A percentile compares a stretch with the other conserved stretches of the same genome.
These are phyloP conservation scores for Syrphus vitripennis DNA, from an alignment of 2,888 invertebrate species.

Conservation along the genomic window DNA sequence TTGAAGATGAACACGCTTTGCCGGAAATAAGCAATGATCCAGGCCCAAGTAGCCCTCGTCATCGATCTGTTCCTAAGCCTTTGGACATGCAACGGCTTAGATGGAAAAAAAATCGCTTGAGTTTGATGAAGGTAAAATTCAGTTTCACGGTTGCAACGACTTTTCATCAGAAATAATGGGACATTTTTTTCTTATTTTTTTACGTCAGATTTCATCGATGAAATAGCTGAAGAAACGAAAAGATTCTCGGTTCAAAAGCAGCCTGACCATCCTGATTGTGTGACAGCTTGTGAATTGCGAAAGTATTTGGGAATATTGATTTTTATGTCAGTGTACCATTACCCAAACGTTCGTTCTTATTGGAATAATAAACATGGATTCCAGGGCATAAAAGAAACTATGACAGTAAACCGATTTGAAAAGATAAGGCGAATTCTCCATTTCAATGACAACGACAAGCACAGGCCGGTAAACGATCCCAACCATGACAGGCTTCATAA, in stretches of 20 bases:
- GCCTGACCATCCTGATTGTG: neutral
- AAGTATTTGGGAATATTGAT: constrained; percentile 1
- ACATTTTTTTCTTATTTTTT: neutral
- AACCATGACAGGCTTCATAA: constrained; percentile 7
- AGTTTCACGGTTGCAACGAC: neutral
- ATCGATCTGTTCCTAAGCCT: too few species aligned
- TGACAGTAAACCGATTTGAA: neutral
- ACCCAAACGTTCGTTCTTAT: neutral
- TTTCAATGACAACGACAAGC: neutral
- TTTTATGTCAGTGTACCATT: neutral
- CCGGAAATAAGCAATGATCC: neutral
- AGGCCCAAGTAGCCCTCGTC: too few species aligned
- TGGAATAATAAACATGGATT: neutral
- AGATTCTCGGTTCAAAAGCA: neutral
- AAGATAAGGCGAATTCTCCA: neutral
- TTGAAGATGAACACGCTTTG: neutral
- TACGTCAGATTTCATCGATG: constrained; percentile 5
- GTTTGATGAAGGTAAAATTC: neutral
- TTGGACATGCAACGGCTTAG: neutral
- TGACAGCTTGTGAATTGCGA: neutral
- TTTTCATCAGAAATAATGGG: neutral
- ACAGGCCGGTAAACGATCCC: constrained; percentile 6
- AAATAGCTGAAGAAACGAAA: neutral
- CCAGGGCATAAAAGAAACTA: neutral
- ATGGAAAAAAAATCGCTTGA: constrained; percentile 1